Base-by-base conservation (phyloP, 37 sponge, comb jelly and placozoan genomes). In the Chondrosia reniformis region DNA sequence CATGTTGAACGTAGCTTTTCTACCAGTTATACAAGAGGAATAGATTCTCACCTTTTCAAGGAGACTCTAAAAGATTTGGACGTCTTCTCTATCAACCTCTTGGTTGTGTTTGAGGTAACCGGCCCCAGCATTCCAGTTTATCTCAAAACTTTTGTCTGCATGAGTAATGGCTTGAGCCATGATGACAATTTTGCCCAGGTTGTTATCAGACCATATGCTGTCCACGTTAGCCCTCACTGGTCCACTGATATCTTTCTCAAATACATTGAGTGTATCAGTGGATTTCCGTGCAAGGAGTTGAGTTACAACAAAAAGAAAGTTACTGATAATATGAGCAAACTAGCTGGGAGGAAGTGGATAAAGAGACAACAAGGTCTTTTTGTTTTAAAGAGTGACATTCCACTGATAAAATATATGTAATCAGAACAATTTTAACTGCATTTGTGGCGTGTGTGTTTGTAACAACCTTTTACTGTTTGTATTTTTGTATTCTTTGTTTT, bases 161-260 rank as follows among this genome's bases (percentile, higher is more conserved):
- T 12, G 66, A 56, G 7, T 6, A 36, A 64, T 7, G 33, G 66
- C 63, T 8, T 61, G 27, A 24, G 27, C 13, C 9, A 22, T 22
- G 63, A 28, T 9, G 63, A 61, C 0, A 30, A 75, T 5, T 81
- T 79, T 79, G 75, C 69, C 1, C 33, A 80, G 10, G 67, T 90
- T 25, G 46, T 79, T 17, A 49, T 63, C 0, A 38, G 40, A 22
- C 43, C 76, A 6, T 78, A 79, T 63, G 85, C 79, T 28, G 54
- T 90, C 45, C 77, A 83, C 39, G 37, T 90, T 24, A 90, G 85
- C 44, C 86, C 77, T 2, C 33, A 55, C 1, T 90, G 91, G 91
- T 44, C 75, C 4, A 76, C 69, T 49, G 44, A 22, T 1, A 85
- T 62, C 28, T 55, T 90, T 4, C 34, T 90, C 32, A 82, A 85